phyloP scores from a whole-genome alignment of 2,888 invertebrate genomes.

The Lutraria lutraria region DNA sequence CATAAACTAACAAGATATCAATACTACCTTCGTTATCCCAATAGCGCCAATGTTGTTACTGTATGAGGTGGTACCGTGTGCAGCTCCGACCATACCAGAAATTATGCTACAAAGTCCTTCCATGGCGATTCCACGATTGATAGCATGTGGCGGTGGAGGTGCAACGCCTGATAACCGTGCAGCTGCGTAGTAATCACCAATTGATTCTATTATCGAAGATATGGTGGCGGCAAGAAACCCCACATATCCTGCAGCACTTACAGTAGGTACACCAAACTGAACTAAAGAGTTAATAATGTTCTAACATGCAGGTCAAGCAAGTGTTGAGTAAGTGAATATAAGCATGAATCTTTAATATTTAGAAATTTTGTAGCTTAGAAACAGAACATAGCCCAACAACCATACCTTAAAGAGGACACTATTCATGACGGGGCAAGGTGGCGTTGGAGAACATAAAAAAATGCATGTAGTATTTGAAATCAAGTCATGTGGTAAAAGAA shows the following conservation, averaged over 20 bases:
- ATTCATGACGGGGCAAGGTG: too few species aligned
- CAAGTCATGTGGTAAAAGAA: too few species aligned
- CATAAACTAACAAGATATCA: too few species aligned
- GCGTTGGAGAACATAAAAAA: too few species aligned
- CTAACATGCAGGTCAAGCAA: too few species aligned
- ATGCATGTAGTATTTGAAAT: too few species aligned
- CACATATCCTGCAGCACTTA: conserved; percentile 81
- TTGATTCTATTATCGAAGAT: conserved; percentile 85
- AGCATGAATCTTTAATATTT: too few species aligned
- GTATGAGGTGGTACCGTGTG: conserved; percentile 95
- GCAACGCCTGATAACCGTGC: conserved; percentile 91
- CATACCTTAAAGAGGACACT: too few species aligned
- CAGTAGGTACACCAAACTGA: conserved; percentile 83
- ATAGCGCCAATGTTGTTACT: conserved; percentile 96
- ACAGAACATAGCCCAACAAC: too few species aligned
- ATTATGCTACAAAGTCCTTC: conserved; percentile 94
- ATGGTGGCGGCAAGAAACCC: conserved; percentile 82
- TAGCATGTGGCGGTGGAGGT: conserved; percentile 94
- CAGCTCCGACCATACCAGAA: conserved; percentile 94
- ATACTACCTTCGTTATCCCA: conserved; percentile 92
- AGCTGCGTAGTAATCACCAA: conserved; percentile 96
- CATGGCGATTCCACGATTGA: conserved; percentile 91
- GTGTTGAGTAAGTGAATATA: too few species aligned
- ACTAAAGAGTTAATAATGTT: conserved; percentile 84
- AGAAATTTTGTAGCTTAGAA: too few species aligned